Base-by-base conservation (phyloP, 2,113 vertebrate species). In the Toxotes chatareus region DNA sequence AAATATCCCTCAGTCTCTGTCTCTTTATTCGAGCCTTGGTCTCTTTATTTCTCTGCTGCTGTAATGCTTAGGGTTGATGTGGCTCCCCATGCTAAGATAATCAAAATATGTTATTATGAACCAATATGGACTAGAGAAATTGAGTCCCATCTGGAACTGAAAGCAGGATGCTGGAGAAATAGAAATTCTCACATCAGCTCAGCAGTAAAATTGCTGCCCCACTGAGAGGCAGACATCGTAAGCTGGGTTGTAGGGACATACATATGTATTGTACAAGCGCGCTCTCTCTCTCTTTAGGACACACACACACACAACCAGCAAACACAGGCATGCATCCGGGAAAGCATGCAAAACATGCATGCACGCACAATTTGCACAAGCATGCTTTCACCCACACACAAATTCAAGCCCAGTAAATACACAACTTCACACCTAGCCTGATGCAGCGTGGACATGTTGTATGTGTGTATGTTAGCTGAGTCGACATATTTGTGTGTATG, bases 111-210 rank as follows among this genome's bases (percentile, higher is more conserved):
- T 82, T 72, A 88, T 85, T 80, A 90, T 80, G 77, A 75, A 60
- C 44, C 83, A 86, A 83, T 84, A 82, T 77, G 84, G 73, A 76
- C 11, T 3, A 51, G 34, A 67, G 51, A 69, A 84, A 89, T 79
- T 78, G 82, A 86, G 84, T 78, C 66, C 80, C 87, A 88, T 86
- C 78, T 88, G 78, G 75, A 86, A 83, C 19, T 60, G 77, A 83
- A 83, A 79, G 86, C 80, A 77, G 70, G 80, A 70, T 73, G 67
- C 51, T 40, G 63, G 69, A 89, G 69, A 71, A 88, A 87, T 63
- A 86, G 59, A 89, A 89, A 88, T 79, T 56, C 80, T 87, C 85
- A 76, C 79, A 85, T 88, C 76, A 73, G 86, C 80, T 84, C 78
- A 49, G 84, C 67, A 66, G 75, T 82, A 46, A 89, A 86, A 90